These are phyloP conservation scores for Neotragus pygmaeus DNA, from an alignment of 2,113 vertebrate species.

Conservation along the genomic window DNA sequence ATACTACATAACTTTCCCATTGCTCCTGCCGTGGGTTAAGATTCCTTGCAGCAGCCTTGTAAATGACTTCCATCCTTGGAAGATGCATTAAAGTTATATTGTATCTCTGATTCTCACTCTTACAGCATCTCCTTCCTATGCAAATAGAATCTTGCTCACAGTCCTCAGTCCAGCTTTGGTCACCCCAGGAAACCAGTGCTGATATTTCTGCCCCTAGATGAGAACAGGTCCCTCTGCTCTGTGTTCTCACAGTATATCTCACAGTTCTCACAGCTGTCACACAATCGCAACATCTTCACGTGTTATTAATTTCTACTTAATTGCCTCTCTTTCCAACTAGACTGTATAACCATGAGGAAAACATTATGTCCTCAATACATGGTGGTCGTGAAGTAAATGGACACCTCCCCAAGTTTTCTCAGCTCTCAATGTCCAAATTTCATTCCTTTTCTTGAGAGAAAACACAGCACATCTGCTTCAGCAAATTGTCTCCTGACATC, in stretches of 20 bases:
- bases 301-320: background rate
- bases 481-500: background rate
- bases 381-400: background rate
- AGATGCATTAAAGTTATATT: constrained; percentile 35
- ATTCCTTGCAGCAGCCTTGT: constrained; percentile 35
- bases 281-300: background rate
- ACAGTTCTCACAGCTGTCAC: background rate
- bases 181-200: background rate
- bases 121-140: constrained; percentile 40
- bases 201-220: background rate
- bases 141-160: constrained; percentile 1
- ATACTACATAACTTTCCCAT: constrained; percentile 48
- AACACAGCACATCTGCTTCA: background rate
- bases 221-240: background rate
- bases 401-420: background rate
- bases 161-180: background rate
- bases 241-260: background rate
- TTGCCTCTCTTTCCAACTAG: background rate
- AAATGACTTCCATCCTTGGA: constrained; percentile 60
- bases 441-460: background rate
- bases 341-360: background rate
- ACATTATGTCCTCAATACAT: background rate
- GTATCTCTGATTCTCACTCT: background rate
- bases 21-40: constrained; percentile 42
- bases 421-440: background rate